A percentile compares a stretch with the other conserved stretches of the same genome.
Conservation (phyloP, 2,113 vertebrate species). For the Anas platyrhynchos region DNA sequence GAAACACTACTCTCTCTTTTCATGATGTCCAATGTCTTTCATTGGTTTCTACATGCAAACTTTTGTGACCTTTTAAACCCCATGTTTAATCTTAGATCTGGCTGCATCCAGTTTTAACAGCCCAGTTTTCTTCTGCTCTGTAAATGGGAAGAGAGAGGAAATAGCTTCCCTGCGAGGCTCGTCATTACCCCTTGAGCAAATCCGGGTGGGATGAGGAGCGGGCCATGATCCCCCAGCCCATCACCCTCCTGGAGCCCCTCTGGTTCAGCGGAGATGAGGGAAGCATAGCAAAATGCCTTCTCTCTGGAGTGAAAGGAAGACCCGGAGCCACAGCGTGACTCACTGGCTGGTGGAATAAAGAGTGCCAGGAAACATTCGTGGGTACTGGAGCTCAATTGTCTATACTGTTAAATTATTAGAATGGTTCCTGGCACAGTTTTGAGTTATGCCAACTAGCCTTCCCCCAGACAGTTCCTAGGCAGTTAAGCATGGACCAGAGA, state of each 20-base stretch:
- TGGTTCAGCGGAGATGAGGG: neutral
- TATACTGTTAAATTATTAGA: constrained; percentile 52
- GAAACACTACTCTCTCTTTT: neutral
- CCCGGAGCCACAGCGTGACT: neutral
- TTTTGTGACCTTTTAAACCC: neutral
- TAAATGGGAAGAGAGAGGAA: neutral
- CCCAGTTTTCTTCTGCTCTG: neutral
- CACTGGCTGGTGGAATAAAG: constrained; percentile 30
- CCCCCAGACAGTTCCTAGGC: constrained; percentile 27
- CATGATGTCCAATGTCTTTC: neutral
- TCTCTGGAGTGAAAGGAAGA: constrained; percentile 48
- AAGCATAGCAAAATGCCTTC: constrained; percentile 11
- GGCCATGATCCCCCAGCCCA: neutral
- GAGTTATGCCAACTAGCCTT: constrained; percentile 6
- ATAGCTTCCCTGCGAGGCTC: neutral
- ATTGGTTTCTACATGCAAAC: neutral
- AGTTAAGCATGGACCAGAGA: neutral
- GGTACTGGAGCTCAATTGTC: constrained; percentile 48
- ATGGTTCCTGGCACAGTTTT: constrained; percentile 40
- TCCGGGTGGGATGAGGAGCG: neutral
- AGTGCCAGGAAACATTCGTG: constrained; percentile 49
- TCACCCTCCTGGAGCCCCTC: neutral
- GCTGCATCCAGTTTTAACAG: neutral
- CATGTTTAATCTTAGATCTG: neutral
- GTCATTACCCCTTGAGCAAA: neutral